Evolutionary conservation across 2,797 vertebrate genomes (phyloP).

Genomic region (Pseudochaenichthys georgianus): DNA sequence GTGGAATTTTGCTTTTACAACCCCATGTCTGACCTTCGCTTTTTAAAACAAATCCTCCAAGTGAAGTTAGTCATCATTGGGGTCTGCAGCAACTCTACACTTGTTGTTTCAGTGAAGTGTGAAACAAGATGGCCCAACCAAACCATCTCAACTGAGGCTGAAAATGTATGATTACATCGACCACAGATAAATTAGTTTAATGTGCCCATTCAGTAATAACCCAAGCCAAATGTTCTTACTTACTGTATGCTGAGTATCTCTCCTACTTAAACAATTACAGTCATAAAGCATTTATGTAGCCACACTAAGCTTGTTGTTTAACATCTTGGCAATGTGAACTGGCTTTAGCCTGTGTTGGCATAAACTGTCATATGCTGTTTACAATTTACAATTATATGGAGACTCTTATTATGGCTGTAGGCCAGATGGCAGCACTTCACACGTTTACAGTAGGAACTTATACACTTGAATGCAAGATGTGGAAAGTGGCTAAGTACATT

Average conservation of each 20-base stretch:
- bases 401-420: slow-evolving; percentile 30
- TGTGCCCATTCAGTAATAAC: slow-evolving; percentile 40
- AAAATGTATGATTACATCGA: slow-evolving; percentile 54
- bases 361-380: slow-evolving; percentile 34
- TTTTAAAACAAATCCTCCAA: slow-evolving; percentile 72
- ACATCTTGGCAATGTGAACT: slow-evolving; percentile 43
- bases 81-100: slow-evolving; percentile 49
- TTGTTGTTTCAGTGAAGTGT: slow-evolving; percentile 53
- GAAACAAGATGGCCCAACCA: slow-evolving; percentile 33
- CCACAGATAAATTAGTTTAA: slow-evolving; percentile 54
- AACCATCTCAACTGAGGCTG: slow-evolving; percentile 3
- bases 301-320: slow-evolving; percentile 36
- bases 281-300: slow-evolving; percentile 41
- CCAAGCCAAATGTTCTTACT: slow-evolving; percentile 4
- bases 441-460: slow-evolving; percentile 11
- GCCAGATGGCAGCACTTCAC: slow-evolving; percentile 45
- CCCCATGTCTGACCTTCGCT: slow-evolving; percentile 58
- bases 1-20: slow-evolving; percentile 62
- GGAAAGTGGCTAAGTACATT: not conserved
- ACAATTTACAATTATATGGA: slow-evolving; percentile 43
- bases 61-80: slow-evolving; percentile 60
- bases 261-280: slow-evolving; percentile 36
- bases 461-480: not conserved
- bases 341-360: slow-evolving; percentile 5
- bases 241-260: slow-evolving; percentile 22